Conservation (phyloP, 2,797 vertebrate species). For the Characodon lateralis region DNA sequence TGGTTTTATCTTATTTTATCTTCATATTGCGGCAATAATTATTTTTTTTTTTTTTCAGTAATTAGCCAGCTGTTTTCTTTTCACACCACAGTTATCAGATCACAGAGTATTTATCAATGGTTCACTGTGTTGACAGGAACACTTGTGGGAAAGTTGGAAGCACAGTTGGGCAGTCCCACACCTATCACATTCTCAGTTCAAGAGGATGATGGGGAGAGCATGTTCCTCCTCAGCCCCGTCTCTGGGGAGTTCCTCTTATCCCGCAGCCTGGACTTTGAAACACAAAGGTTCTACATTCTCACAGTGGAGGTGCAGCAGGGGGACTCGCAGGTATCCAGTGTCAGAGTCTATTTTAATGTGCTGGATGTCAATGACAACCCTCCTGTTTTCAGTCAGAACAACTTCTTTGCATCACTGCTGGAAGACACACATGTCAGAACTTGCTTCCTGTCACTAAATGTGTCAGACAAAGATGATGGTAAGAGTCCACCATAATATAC, state of each 20-base stretch:
- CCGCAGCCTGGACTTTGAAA: conserved; percentile 81
- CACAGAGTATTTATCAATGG: neutral
- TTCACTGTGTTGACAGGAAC: conserved; percentile 73
- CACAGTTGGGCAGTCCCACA: conserved; percentile 49
- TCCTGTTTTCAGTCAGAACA: conserved; percentile 72
- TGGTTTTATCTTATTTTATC: neutral
- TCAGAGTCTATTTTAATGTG: conserved; percentile 83
- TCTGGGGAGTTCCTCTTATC: conserved; percentile 82
- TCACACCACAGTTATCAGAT: neutral
- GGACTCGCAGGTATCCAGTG: conserved; percentile 61
- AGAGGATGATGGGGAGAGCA: conserved; percentile 81
- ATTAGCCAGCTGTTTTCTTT: conserved; percentile 10
- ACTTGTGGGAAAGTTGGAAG: conserved; percentile 76
- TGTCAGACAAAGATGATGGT: conserved; percentile 81
- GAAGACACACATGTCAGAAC: conserved; percentile 69
- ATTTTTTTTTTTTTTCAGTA: neutral
- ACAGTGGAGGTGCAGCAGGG: conserved; percentile 66
- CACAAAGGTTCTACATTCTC: conserved; percentile 77
- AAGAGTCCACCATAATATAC: conserved; percentile 21
- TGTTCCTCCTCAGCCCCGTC: conserved; percentile 79
- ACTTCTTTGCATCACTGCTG: conserved; percentile 60
- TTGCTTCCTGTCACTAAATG: conserved; percentile 77
- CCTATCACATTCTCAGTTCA: conserved; percentile 73
- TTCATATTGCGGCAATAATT: neutral
- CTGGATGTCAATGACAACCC: conserved; percentile 82